Percentiles rank a stretch among this genome's conserved stretches.
These are phyloP conservation scores for Drosophila subsilvestris DNA, from an alignment of 2,888 invertebrate species.

Conservation along the genomic window DNA sequence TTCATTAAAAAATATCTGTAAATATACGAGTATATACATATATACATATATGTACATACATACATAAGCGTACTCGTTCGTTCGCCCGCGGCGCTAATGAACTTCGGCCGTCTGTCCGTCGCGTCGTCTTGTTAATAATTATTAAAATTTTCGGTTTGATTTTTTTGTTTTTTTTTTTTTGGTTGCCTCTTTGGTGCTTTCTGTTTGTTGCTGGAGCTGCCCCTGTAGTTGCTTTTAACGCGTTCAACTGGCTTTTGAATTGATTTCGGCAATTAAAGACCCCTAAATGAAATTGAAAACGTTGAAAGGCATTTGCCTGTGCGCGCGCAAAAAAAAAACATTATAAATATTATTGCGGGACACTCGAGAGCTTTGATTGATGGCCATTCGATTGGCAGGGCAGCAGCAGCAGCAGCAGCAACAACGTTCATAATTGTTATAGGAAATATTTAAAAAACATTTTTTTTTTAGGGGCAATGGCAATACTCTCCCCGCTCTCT, in stretches of 20 bases:
- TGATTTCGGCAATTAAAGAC: constrained; percentile 77
- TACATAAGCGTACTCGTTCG: neutral
- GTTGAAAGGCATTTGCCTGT: constrained; percentile 51
- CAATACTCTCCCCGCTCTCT: constrained; percentile 30
- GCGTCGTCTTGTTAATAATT: constrained; percentile 75
- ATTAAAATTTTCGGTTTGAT: constrained; percentile 58
- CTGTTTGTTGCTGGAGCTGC: constrained; percentile 38
- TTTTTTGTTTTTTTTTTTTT: constrained; percentile 6
- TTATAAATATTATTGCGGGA: constrained; percentile 71
- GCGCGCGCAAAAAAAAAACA: constrained; percentile 61
- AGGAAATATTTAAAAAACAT: constrained; percentile 1
- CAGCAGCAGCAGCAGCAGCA: constrained; percentile 43
- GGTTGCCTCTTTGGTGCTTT: neutral
- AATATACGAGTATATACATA: constrained; percentile 5
- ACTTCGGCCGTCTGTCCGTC: constrained; percentile 27
- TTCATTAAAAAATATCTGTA: constrained; percentile 20
- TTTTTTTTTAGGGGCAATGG: constrained; percentile 19
- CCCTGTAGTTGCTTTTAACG: constrained; percentile 69
- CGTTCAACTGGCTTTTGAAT: constrained; percentile 78
- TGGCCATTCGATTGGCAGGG: constrained; percentile 62
- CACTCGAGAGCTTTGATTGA: constrained; percentile 71
- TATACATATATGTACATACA: neutral
- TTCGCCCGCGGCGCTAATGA: constrained; percentile 14
- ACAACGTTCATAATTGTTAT: constrained; percentile 12
- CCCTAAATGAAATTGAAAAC: constrained; percentile 76